These are phyloP conservation scores for Smutsia gigantea DNA, from an alignment of 2,797 vertebrate species.

Conservation along the genomic window DNA sequence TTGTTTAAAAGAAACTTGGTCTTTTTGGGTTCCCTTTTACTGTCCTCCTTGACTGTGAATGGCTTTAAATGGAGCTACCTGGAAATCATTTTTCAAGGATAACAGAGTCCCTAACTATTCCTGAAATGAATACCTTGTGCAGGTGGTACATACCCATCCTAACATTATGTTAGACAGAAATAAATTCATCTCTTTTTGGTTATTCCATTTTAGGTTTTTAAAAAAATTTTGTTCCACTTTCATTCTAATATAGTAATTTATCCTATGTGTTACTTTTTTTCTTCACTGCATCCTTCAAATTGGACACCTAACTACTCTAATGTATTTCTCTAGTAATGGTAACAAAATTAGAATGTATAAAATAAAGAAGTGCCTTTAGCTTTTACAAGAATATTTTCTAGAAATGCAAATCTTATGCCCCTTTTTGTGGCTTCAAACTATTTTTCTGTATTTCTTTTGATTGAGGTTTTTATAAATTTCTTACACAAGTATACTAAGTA, in stretches of 20 bases:
- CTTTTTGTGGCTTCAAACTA: background rate
- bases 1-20: background rate
- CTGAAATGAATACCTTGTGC: background rate
- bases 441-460: background rate
- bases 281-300: background rate
- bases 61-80: accelerated
- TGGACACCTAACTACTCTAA: background rate
- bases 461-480: background rate
- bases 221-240: background rate
- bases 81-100: background rate
- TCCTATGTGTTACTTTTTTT: background rate
- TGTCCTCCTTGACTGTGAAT: background rate
- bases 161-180: background rate
- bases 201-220: background rate
- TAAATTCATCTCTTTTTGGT: background rate
- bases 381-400: background rate
- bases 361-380: background rate
- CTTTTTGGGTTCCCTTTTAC: accelerated
- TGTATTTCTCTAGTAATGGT: background rate
- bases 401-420: background rate
- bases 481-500: background rate
- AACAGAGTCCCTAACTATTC: background rate
- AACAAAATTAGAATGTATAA: slow-evolving; percentile 3
- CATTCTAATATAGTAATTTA: background rate
- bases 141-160: background rate